phyloP scores from a whole-genome alignment of 2,888 invertebrate species.

The Zygogramma bicolorata region DNA sequence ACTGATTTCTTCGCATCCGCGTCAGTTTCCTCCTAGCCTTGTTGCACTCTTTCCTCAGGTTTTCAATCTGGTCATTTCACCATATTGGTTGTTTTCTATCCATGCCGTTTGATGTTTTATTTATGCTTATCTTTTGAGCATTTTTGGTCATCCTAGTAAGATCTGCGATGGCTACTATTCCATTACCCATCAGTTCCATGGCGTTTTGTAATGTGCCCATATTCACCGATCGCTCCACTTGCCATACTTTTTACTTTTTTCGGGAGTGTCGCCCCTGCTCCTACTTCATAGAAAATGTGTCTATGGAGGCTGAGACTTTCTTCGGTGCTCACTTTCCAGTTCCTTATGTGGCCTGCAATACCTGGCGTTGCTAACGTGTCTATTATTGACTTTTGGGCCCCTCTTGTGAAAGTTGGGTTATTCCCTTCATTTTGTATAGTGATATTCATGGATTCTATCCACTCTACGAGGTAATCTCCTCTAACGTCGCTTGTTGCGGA shows the following conservation, averaged over 20 bases:
- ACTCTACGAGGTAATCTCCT: not conserved
- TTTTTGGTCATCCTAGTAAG: not conserved
- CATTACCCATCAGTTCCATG: not conserved
- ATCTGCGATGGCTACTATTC: not conserved
- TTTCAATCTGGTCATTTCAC: not conserved
- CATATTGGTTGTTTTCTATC: not conserved
- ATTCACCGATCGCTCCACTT: not conserved
- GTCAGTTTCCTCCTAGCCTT: not conserved
- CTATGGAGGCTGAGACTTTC: conserved; percentile 17
- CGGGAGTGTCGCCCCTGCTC: too few relatives aligned
- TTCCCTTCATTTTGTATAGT: not conserved
- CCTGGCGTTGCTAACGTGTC: not conserved
- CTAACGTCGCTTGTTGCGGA: not conserved
- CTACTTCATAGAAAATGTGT: not conserved
- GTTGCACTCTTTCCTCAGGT: not conserved
- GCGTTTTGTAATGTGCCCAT: not conserved
- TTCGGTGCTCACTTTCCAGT: not conserved
- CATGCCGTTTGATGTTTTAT: not conserved
- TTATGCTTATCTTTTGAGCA: not conserved
- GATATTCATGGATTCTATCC: conserved; percentile 1
- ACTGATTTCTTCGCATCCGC: not conserved
- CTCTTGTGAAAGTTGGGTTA: conserved; percentile 5
- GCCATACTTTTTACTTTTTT: not conserved
- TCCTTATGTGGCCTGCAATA: not conserved
- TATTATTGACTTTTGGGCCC: conserved; percentile 13